These are phyloP conservation scores for Heteropelma amictum DNA, from an alignment of 2,888 invertebrate genomes.

Conservation along the genomic window DNA sequence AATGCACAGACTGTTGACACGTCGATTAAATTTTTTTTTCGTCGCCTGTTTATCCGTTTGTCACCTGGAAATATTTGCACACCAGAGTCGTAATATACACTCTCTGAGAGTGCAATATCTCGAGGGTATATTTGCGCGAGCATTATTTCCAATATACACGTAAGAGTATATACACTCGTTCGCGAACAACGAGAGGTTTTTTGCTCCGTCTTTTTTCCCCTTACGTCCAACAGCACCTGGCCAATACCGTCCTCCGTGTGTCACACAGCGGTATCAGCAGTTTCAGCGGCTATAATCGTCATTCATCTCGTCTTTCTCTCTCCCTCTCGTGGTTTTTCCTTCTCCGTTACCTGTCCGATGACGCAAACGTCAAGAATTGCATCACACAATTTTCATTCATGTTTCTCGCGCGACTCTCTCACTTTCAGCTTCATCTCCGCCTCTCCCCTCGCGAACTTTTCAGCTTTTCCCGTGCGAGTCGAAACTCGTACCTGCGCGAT, in stretches of 20 bases:
- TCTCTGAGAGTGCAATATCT: not conserved
- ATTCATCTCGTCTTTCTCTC: not conserved
- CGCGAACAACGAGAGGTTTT: conserved; percentile 29
- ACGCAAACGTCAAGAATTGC: conserved; percentile 55
- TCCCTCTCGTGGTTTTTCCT: not conserved
- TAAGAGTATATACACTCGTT: not conserved
- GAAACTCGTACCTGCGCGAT: conserved; percentile 22
- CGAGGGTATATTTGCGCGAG: not conserved
- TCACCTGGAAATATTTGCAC: conserved; percentile 10
- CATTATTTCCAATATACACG: not conserved
- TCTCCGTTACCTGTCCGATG: conserved; percentile 21
- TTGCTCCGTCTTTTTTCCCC: not conserved
- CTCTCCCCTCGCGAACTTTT: conserved; percentile 16
- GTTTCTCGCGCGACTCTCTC: conserved; percentile 40
- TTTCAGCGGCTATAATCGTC: not conserved
- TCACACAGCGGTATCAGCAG: conserved; percentile 7
- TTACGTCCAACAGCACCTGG: conserved; percentile 26
- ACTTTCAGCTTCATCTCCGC: not conserved
- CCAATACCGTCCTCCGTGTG: conserved; percentile 1
- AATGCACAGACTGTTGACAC: conserved; percentile 12
- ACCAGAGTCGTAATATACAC: conserved; percentile 1
- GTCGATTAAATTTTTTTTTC: not conserved
- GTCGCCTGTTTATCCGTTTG: not conserved
- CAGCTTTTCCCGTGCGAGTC: conserved; percentile 12
- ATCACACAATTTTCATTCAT: conserved; percentile 62